Percentiles rank a stretch among this genome's conserved stretches.
These are phyloP conservation scores for Aphidius ervi DNA, from an alignment of 1,140 invertebrate species.

Conservation along the genomic window DNA sequence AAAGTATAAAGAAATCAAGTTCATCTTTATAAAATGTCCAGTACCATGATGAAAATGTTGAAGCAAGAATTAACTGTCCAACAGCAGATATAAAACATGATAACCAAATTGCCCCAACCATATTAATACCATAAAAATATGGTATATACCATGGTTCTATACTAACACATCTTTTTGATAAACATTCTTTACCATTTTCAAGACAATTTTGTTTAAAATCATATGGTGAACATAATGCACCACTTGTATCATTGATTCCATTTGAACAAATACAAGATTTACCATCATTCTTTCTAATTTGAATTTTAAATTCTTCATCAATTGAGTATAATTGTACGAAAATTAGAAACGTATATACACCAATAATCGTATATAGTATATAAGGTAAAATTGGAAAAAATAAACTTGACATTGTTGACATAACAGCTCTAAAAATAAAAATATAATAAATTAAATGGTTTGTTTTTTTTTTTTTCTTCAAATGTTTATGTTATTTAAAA, in stretches of 20 bases:
- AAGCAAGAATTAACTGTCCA: slow-evolving; percentile 85
- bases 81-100: slow-evolving; percentile 88
- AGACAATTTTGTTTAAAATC: slow-evolving; percentile 55
- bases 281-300: slow-evolving; percentile 26
- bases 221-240: slow-evolving; percentile 55
- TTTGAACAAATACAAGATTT: slow-evolving; percentile 25
- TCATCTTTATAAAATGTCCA: slow-evolving; percentile 84
- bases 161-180: slow-evolving; percentile 52
- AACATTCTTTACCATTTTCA: slow-evolving; percentile 41
- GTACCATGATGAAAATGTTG: slow-evolving; percentile 85
- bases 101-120: slow-evolving; percentile 87
- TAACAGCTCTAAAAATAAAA: slow-evolving; percentile 71
- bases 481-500: no score
- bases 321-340: slow-evolving; percentile 65
- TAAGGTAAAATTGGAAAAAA: slow-evolving; percentile 91
- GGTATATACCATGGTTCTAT: slow-evolving; percentile 52
- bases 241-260: slow-evolving; percentile 43
- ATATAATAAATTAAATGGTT: no score
- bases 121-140: slow-evolving; percentile 65
- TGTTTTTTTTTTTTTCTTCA: no score
- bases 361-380: slow-evolving; percentile 64
- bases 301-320: slow-evolving; percentile 56
- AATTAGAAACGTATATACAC: slow-evolving; percentile 65
- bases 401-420: slow-evolving; percentile 75
- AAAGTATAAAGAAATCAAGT: slow-evolving; percentile 77